Percentiles rank a stretch among this genome's conserved stretches.
phyloP scores from a whole-genome alignment of 1,140 invertebrate genomes.

The Temnothorax curvispinosus region DNA sequence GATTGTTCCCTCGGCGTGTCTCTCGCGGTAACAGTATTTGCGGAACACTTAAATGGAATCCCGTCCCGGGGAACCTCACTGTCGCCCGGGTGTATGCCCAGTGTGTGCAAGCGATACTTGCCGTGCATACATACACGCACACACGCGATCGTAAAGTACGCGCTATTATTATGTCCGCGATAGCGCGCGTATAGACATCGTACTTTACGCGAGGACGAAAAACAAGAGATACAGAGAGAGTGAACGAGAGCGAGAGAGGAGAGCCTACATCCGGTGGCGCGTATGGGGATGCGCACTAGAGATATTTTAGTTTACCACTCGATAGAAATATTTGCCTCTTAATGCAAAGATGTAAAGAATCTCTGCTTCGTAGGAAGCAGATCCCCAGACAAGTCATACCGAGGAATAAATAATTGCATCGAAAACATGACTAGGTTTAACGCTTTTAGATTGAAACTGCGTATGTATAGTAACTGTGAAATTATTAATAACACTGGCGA shows the following conservation, averaged over 20 bases:
- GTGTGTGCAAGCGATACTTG: conserved; percentile 60
- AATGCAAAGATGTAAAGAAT: not conserved
- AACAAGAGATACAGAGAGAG: conserved; percentile 23
- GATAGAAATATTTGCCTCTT: not conserved
- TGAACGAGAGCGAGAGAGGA: not conserved
- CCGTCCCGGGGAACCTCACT: conserved; percentile 49
- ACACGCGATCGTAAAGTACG: conserved; percentile 64
- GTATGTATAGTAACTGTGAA: not conserved
- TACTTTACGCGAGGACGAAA: conserved; percentile 55
- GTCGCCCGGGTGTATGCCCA: conserved; percentile 16
- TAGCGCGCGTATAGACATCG: conserved; percentile 55
- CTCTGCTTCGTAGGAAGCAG: not conserved
- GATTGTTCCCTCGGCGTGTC: conserved; percentile 70
- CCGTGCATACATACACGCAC: not conserved
- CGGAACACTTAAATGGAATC: conserved; percentile 75
- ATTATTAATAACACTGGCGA: not conserved
- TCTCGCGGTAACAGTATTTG: conserved; percentile 75
- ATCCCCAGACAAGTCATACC: not conserved
- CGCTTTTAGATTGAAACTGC: not conserved
- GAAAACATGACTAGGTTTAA: not conserved
- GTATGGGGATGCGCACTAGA: not conserved
- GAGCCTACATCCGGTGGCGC: conserved; percentile 9
- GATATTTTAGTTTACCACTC: conserved; percentile 13
- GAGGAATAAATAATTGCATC: not conserved
- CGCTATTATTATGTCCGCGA: conserved; percentile 67